Evolutionary conservation across 2,888 invertebrate genomes (phyloP), one percentile per base, ranked within the genome.

Genomic region (Agelastica alni): DNA sequence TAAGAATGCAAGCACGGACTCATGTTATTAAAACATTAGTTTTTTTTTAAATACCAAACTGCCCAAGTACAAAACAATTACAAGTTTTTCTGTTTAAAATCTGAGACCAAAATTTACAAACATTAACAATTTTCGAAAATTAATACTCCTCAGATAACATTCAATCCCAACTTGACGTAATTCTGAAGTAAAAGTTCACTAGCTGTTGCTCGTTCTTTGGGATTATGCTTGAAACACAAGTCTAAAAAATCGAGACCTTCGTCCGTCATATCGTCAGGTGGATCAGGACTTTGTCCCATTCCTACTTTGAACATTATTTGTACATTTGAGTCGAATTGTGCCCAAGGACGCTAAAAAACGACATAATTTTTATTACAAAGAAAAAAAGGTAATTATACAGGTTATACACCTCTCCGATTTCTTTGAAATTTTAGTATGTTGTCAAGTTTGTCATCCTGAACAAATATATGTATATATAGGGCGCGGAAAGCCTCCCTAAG

Each of bases 301-400:
- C 96, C 96, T 68, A 96, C 95, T 82, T 92, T 87, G 78, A 92
- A 95, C 92, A 95, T 93, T 64, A 96, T 95, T 83, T 95, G 94
- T 78, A 91, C 93, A 79, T 93, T 91, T 64, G 91, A 93, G 80
- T 94, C 94, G 73, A 87, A 89, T 70, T 96, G 93, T 43, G 87
- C 85, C 93, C 95, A 96, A 0, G 96, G 96, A 34, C 93, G 85
- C 89, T 92, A 79, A 4, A 78, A 74, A 57, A 61, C 60, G 52
- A 61, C 1, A 13, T 22, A n/a, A n/a, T n/a, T n/a, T n/a, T n/a
- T n/a, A n/a, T n/a, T n/a, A n/a, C n/a, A n/a, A n/a, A n/a, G n/a
- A n/a, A n/a, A n/a, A n/a, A n/a, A n/a, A n/a, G n/a, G n/a, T n/a
- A n/a, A n/a, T n/a, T n/a, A n/a, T n/a, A n/a, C n/a, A n/a, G n/a